These are phyloP conservation scores for Gambusia yucatana DNA, from an alignment of 2,797 vertebrate species.

Conservation along the genomic window DNA sequence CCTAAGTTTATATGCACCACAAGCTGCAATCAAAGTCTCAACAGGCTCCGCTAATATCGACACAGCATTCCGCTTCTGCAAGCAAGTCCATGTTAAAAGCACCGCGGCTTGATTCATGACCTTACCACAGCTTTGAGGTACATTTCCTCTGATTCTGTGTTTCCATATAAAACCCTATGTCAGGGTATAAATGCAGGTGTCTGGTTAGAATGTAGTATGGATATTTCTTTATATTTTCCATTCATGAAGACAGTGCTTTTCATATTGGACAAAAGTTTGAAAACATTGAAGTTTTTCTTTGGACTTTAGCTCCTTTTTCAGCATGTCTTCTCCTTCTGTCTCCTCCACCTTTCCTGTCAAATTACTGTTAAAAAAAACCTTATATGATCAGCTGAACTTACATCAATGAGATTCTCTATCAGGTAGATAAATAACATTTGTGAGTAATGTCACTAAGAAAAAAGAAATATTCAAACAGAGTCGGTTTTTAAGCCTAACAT, in stretches of 20 bases:
- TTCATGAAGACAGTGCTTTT: not conserved
- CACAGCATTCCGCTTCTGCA: conserved; percentile 59
- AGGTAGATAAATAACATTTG: not conserved
- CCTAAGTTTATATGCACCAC: conserved; percentile 63
- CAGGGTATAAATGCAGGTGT: conserved; percentile 11
- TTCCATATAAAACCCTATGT: conserved; percentile 38
- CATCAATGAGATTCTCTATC: not conserved
- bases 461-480: not conserved
- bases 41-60: conserved; percentile 56
- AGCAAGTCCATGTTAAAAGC: conserved; percentile 40
- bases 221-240: not conserved
- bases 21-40: conserved; percentile 66
- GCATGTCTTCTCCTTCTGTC: not conserved
- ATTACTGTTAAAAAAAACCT: not conserved
- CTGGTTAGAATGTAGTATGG: not conserved
- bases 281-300: not conserved
- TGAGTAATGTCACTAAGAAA: no score
- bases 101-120: conserved; percentile 41
- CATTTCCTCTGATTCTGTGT: conserved; percentile 49
- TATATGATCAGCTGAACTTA: not conserved
- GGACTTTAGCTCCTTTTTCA: not conserved
- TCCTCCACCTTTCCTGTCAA: not conserved
- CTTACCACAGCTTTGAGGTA: conserved; percentile 55
- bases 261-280: not conserved
- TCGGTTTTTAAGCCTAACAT: not conserved